These are phyloP conservation scores for Campaea margaritaria DNA, from an alignment of 2,888 invertebrate genomes.

Conservation along the genomic window DNA sequence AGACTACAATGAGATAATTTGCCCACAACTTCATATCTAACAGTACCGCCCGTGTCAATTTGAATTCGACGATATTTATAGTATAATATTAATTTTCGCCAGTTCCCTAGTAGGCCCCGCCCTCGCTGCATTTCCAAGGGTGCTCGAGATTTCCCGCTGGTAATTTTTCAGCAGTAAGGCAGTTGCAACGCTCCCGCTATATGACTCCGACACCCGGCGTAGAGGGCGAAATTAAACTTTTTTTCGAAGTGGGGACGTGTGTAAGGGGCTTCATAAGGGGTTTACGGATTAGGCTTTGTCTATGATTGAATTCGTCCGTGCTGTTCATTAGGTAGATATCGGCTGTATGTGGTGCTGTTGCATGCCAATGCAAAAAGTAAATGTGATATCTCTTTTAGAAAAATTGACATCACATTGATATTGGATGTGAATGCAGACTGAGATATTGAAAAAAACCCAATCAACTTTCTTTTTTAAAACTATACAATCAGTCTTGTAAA, in stretches of 20 bases:
- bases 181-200: slow-evolving; percentile 28
- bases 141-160: slow-evolving; percentile 67
- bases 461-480: no score
- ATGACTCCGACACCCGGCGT: slow-evolving; percentile 28
- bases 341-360: no score
- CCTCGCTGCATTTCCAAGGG: slow-evolving; percentile 61
- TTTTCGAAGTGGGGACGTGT: slow-evolving; percentile 12
- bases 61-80: no score
- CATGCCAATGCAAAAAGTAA: no score
- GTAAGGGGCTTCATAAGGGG: neutral
- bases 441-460: no score
- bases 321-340: neutral
- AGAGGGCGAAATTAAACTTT: slow-evolving; percentile 8
- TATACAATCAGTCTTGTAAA: no score
- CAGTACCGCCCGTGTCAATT: no score
- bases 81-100: neutral
- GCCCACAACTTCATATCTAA: no score
- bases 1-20: no score
- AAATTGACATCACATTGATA: no score
- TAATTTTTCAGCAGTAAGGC: slow-evolving; percentile 66
- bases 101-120: slow-evolving; percentile 34
- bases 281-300: neutral
- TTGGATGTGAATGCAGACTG: no score
- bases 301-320: neutral
- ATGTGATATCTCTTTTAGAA: no score